Evolutionary conservation across 2,113 vertebrate genomes (phyloP).

Genomic region (Actenoides hombroni): DNA sequence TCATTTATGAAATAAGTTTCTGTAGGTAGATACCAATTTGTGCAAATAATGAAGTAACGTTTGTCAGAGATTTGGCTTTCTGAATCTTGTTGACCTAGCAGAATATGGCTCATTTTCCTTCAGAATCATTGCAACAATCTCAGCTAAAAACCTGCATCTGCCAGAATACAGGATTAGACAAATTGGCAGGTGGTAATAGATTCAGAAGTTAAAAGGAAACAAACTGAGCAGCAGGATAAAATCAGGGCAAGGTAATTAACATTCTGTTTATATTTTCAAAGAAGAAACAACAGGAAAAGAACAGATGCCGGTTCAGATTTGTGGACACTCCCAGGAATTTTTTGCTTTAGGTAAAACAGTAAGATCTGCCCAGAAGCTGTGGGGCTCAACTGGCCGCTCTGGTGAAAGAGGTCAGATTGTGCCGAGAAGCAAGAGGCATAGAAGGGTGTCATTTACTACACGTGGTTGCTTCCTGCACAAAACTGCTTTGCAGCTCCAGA

Average conservation of each 20-base stretch:
- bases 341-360: constrained; percentile 50
- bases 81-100: neutral
- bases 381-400: neutral
- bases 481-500: constrained; percentile 29
- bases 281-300: constrained; percentile 64
- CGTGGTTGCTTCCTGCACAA: neutral
- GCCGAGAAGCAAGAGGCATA: neutral
- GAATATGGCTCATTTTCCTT: constrained; percentile 5
- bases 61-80: constrained; percentile 1
- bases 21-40: neutral
- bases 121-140: constrained; percentile 21
- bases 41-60: neutral
- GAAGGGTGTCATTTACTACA: neutral
- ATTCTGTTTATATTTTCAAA: constrained; percentile 67
- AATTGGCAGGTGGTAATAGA: constrained; percentile 63
- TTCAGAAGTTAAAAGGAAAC: constrained; percentile 66
- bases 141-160: constrained; percentile 31
- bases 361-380: constrained; percentile 2
- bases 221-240: constrained; percentile 63
- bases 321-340: constrained; percentile 52
- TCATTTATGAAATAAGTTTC: neutral
- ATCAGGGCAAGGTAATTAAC: constrained; percentile 64
- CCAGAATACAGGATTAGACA: constrained; percentile 63
- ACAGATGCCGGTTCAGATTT: constrained; percentile 46
- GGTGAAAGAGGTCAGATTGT: neutral